Evolutionary conservation across 2,113 vertebrate genomes (phyloP), one percentile per base, ranked within the genome.

Genomic region (Ameiurus melas): DNA sequence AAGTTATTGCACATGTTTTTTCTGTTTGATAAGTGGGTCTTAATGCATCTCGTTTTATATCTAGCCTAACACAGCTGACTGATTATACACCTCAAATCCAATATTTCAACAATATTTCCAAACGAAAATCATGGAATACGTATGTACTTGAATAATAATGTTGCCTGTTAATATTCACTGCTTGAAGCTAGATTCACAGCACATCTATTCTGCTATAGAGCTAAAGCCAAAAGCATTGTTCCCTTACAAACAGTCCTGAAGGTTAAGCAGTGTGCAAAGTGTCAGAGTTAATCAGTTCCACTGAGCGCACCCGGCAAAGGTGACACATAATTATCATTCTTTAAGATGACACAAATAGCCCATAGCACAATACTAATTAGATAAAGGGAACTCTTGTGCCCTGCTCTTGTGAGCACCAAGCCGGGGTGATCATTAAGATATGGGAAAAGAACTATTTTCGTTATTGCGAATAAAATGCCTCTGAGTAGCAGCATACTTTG

Each of bases 241-340:
- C 86, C 58, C 71, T 53, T 66, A 87, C 68, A 39, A 58, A 62
- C 70, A 80, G 68, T 89, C 64, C 91, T 90, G 89, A 93, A 93
- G 92, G 92, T 93, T 93, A 91, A 90, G 77, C 88, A 89, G 78
- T 79, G 83, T 90, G 84, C 87, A 89, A 91, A 86, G 90, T 92
- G 92, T 94, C 93, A 91, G 88, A 93, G 90, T 91, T 89, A 87
- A 92, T 94, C 91, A 85, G 92, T 89, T 92, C 87, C 89, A 81
- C 85, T 71, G 86, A 19, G 39, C 75, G 87, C 91, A 90, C 89
- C 88, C 89, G 86, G 87, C 86, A 89, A 85, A 90, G 92, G 90
- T 71, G 93, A 90, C 93, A 89, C 87, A 93, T 94, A 92, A 91
- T 94, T 93, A 91, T 86, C 87, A 90, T 89, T 85, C 78, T 81